phyloP scores from a whole-genome alignment of 2,113 vertebrate genomes.

The Pampusana beccarii region DNA sequence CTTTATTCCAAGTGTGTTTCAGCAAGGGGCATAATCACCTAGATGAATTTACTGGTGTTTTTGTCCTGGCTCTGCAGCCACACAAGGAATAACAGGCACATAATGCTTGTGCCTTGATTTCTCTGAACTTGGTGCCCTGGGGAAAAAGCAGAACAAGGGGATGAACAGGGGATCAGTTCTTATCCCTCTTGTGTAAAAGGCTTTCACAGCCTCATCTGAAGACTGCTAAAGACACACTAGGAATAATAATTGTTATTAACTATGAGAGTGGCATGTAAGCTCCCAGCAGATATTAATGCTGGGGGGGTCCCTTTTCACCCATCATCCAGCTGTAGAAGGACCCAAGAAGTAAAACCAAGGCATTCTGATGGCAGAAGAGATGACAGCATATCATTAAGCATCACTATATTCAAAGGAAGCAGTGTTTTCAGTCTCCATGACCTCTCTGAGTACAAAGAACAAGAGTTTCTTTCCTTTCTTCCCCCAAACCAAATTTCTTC shows the following conservation, averaged over 20 bases:
- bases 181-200: neutral
- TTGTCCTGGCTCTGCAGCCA: neutral
- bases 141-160: neutral
- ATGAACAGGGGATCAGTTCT: neutral
- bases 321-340: neutral
- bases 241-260: neutral
- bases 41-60: neutral
- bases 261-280: neutral
- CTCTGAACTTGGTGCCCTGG: neutral
- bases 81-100: fast-evolving
- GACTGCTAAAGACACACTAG: neutral
- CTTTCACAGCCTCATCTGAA: neutral
- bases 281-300: neutral
- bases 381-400: neutral
- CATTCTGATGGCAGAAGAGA: neutral
- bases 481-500: neutral
- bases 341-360: neutral
- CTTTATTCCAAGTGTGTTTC: neutral
- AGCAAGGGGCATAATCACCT: neutral
- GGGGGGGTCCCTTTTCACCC: neutral
- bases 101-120: neutral
- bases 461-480: neutral
- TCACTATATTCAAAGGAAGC: neutral
- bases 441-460: neutral
- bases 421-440: neutral